Base-by-base conservation (phyloP, 2,888 invertebrate species). In the Anodontia alba region DNA sequence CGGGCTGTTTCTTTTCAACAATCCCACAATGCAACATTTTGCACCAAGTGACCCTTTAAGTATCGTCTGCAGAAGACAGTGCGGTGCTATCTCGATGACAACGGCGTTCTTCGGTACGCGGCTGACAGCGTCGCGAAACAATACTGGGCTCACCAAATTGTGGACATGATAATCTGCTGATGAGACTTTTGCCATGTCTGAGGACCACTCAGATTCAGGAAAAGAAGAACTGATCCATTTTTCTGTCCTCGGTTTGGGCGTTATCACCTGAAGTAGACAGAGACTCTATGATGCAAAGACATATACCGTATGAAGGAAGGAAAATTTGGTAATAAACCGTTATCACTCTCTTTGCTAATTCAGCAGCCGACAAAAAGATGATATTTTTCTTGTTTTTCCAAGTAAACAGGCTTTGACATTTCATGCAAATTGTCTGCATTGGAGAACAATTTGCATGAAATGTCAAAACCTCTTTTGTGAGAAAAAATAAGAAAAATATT, bases 141-240 rank as follows among this genome's bases (percentile, higher is more conserved):
- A 96, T 73, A 99, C 99, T 17, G 98, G 98, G 73, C 98, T 98
- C 78, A 98, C 95, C 88, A 99, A 95, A 95, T 99, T 99, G 95
- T 99, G 98, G 36, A 98, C 98, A 94, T 99, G 98, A 95, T 99
- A 99, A 46, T 97, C 97, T 0, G 98, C 97, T 70, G 98, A 98
- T 83, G 98, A 98, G 90, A 96, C 95, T 93, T 96, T 96, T 0
- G 98, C 97, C 62, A 97, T 93, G 0, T 97, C 96, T 0, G 96
- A 96, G 86, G 96, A 96, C 98, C 98, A 98, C 68, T 96, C 96
- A 1, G 96, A 95, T 94, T 97, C 97, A 0, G 99, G 98, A 91
- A 99, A 97, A 71, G 98, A 99, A 36, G 98, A 97, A 82, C 98
- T 98, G 77, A 99, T 96, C 99, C 99, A 99, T 23, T 62, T 62